Percentiles rank a stretch among this genome's conserved stretches.
Evolutionary conservation across 2,797 vertebrate species (phyloP).

Genomic region (Enteromius trimaculatus): DNA sequence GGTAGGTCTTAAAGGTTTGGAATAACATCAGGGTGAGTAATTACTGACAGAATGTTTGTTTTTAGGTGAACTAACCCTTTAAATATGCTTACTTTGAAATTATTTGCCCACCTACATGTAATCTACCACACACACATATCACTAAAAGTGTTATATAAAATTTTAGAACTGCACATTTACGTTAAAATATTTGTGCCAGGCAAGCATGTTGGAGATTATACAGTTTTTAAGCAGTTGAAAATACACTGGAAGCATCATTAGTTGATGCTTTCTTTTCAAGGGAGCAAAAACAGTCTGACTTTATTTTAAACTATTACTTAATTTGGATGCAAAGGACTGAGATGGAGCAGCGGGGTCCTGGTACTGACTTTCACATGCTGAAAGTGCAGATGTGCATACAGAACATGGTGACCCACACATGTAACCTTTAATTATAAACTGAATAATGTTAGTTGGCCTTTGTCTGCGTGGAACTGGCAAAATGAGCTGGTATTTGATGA

Average conservation of each 20-base stretch:
- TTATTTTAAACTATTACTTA: background rate
- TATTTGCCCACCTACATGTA: background rate
- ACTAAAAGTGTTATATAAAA: background rate
- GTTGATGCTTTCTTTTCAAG: background rate
- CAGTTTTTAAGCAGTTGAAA: constrained; percentile 5
- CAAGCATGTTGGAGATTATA: background rate
- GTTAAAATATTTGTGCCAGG: background rate
- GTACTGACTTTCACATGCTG: background rate
- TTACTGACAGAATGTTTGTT: too few relatives aligned
- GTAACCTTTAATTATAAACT: constrained; percentile 30
- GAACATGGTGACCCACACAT: background rate
- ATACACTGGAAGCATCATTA: background rate
- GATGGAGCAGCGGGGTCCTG: background rate
- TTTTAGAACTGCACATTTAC: too few relatives aligned
- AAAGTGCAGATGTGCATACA: background rate
- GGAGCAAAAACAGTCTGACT: background rate
- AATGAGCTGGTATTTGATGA: background rate
- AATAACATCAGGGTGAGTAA: too few relatives aligned
- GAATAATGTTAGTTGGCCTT: background rate
- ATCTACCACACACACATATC: background rate
- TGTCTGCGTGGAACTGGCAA: background rate
- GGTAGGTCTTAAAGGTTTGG: too few relatives aligned
- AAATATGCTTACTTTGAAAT: background rate
- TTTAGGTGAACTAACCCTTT: too few relatives aligned
- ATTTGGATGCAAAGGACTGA: background rate